Evolutionary conservation across 1,140 invertebrate species (phyloP), one percentile per base, ranked within the genome.

Genomic region (Eurosta solidaginis): DNA sequence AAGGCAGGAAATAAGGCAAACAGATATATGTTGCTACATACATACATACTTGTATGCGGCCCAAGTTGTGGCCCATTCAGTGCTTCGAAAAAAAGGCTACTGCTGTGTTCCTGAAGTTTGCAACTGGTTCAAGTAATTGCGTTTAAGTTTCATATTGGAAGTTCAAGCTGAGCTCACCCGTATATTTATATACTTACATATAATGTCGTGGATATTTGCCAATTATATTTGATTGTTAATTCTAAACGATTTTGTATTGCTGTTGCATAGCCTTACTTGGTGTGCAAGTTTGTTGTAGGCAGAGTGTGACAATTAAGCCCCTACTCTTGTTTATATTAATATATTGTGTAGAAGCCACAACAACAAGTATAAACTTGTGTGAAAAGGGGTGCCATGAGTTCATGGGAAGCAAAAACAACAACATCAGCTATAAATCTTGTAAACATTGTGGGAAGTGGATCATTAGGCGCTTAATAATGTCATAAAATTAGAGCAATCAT

Each of bases 261-360:
- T 49, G 29, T 63, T n/a, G 59, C 22, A 68, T 36, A 10, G n/a
- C 59, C 59, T 68, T 68, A 68, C 27, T 40, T 68, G 59, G 59
- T 6, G n/a, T 68, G 12, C 33, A 29, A 2, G 33, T 33, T 68
- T 68, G n/a, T n/a, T n/a, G 17, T 68, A 40, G 59, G n/a, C n/a
- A 68, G 59, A 68, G 59, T 68, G 59, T 68, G 33, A 68, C 59
- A 68, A 68, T 42, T 68, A 68, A 68, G 59, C 59, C 29, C n/a
- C n/a, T n/a, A n/a, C n/a, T n/a, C n/a, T n/a, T n/a, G n/a, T n/a
- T n/a, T 22, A 12, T 29, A 68, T 20, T 36, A 68, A 40, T 40
- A n/a, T n/a, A n/a, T n/a, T n/a, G n/a, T n/a, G 36, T 33, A 68
- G 59, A 40, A 68, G 17, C n/a, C 27, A 17, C 59, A 12, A 40